Evolutionary conservation across 92 coral and sea anemone genomes (phyloP), one percentile per base, ranked within the genome.

Genomic region (Bergia puertoricense): DNA sequence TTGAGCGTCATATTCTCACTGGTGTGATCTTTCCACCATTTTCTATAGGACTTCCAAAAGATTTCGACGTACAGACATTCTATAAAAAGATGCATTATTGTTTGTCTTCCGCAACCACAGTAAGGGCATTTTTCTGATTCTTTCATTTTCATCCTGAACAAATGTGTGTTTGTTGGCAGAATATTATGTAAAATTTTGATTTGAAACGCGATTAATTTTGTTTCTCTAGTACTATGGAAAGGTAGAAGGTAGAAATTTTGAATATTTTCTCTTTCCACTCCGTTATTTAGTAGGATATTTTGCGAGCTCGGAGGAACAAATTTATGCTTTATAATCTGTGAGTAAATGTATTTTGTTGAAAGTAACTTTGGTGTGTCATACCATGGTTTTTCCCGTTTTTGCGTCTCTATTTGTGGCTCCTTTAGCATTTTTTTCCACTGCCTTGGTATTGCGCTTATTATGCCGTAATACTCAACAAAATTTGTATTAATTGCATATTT

Each of bases 301-400:
- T 39, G 80, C 51, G 80, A 76, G 80, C 51, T 76, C 54, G 80
- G 80, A 76, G 80, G 80, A 76, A 41, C 80, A 76, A 76, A 76
- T 76, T 41, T 76, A 76, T 76, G 54, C n/a, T 76, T 76, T 76
- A 76, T 76, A 76, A 76, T n/a, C 80, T 76, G 51, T 76, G 80
- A 76, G 18, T 8, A 76, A 6, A 41, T 76, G n/a, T 76, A 39
- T 76, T 76, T 76, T 76, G 80, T 76, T 76, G 80, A 76, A 76
- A 76, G 80, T 76, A 76, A 76, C 80, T 42, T 41, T 76, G 80
- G 80, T 76, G 18, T 76, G 54, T 76, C 80, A 42, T 76, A 42
- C 80, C 80, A 76, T 76, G 80, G 80, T 76, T 76, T 76, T 2
- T 40, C 80, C 80, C 51, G 80, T 76, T 76, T 76, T 76, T 41